Base-by-base conservation (phyloP, 2,797 vertebrate genomes). In the Rhyacichthys aspro region DNA sequence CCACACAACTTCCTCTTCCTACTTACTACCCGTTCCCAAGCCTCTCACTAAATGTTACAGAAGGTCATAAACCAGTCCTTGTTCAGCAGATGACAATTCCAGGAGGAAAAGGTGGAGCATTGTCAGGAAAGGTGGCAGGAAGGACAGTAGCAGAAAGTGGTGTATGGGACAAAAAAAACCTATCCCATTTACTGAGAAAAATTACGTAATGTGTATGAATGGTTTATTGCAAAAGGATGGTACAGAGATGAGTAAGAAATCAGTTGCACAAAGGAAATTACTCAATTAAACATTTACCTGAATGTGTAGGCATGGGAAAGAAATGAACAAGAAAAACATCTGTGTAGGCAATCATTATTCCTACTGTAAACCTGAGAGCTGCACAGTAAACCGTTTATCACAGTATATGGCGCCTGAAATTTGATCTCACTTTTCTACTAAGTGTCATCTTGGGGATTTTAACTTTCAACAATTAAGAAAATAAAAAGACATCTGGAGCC, bases 31-130 rank as follows among this genome's bases (percentile, higher is more conserved):
- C 68, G 71, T 68, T 80, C 68, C 55, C 59, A 49, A 50, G 59
- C 65, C 16, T 59, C 67, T 64, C 44, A n/a, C 59, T 34, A 11
- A 17, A 11, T n/a, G 66, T 55, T 46, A 73, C 36, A 8, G 34
- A 41, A 68, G 78, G 82, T 72, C 82, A 78, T 17, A 0, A 15
- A 8, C 50, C 52, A 53, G 14, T 18, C 36, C 74, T 83, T 38
- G 72, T 49, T 86, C 85, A 85, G 84, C 80, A 74, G 38, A 64
- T 52, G 70, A 68, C 54, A 50, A 8, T 23, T 60, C 34, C 69
- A 65, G 74, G 73, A 81, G 71, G 76, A 71, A 77, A 62, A 64
- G 49, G 72, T 54, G 61, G 36, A 52, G 45, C 56, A 33, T 11
- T 17, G 38, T 64, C 45, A 64, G 74, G 63, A 73, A 64, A 64